Evolutionary conservation across 2,888 invertebrate genomes (phyloP).

Genomic region (Galerucella pusilla): DNA sequence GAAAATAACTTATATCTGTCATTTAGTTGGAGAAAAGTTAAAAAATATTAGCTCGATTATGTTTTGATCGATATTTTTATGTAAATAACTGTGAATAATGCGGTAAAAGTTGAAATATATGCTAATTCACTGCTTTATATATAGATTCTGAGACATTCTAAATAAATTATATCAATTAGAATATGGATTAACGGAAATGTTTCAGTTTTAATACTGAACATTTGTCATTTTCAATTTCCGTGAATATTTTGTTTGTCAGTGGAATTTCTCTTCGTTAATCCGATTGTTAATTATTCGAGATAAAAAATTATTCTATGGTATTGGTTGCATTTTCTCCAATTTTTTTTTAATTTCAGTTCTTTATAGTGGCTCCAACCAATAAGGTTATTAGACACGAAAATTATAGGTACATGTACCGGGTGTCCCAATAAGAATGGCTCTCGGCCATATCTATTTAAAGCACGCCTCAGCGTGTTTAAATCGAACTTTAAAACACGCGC

Average conservation of each 20-base stretch:
- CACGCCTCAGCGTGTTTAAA: too few species aligned
- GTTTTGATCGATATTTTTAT: background rate
- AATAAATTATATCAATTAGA: constrained; percentile 14
- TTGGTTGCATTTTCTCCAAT: background rate
- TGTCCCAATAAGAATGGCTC: too few species aligned
- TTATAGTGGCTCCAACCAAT: too few species aligned
- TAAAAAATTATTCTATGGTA: too few species aligned
- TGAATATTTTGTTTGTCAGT: background rate
- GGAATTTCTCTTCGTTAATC: background rate
- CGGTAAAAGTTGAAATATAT: constrained; percentile 24
- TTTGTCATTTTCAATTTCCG: background rate
- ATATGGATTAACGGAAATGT: background rate
- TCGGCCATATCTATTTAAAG: too few species aligned
- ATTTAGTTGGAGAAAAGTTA: background rate
- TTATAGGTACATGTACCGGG: too few species aligned
- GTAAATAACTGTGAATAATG: constrained; percentile 5
- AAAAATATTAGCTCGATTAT: background rate
- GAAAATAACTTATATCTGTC: too few species aligned
- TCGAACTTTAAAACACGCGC: too few species aligned
- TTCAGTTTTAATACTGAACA: background rate
- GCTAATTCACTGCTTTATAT: constrained; percentile 15
- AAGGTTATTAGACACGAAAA: too few species aligned
- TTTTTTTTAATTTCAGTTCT: too few species aligned
- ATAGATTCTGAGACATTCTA: background rate
- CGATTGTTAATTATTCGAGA: background rate